Conservation (phyloP, 2,888 invertebrate genomes). For the Drosophila meridiana region DNA sequence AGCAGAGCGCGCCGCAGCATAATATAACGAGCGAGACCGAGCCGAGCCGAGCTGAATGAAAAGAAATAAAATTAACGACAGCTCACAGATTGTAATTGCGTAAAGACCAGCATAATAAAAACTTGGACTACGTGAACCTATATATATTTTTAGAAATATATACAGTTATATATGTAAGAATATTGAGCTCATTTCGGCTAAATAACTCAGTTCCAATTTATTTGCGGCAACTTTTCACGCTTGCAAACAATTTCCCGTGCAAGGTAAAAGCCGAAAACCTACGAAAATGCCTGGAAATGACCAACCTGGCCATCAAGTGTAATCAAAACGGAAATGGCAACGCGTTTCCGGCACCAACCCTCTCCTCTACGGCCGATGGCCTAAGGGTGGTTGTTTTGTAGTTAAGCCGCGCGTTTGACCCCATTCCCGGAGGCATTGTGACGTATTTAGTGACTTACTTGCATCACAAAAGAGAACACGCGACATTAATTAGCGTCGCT, state of each 20-base stretch:
- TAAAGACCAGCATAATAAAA: conserved; percentile 29
- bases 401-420: conserved; percentile 58
- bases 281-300: conserved; percentile 24
- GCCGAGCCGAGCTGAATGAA: neutral
- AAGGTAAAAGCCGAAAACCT: conserved; percentile 15
- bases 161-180: neutral
- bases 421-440: conserved; percentile 49
- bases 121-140: conserved; percentile 17
- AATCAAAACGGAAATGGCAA: conserved; percentile 70
- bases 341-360: conserved; percentile 61
- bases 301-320: conserved; percentile 44
- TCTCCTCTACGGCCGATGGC: neutral
- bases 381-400: neutral
- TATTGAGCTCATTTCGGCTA: neutral
- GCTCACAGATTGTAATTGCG: conserved; percentile 41
- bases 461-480: conserved; percentile 33
- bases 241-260: conserved; percentile 44
- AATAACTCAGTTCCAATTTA: conserved; percentile 34
- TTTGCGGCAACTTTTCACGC: conserved; percentile 57
- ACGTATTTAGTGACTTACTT: conserved; percentile 44
- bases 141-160: neutral
- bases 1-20: neutral
- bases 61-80: conserved; percentile 27
- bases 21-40: neutral
- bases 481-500: conserved; percentile 50